Base-by-base conservation (phyloP, 2,888 invertebrate species). In the Cylloceria caligata region DNA sequence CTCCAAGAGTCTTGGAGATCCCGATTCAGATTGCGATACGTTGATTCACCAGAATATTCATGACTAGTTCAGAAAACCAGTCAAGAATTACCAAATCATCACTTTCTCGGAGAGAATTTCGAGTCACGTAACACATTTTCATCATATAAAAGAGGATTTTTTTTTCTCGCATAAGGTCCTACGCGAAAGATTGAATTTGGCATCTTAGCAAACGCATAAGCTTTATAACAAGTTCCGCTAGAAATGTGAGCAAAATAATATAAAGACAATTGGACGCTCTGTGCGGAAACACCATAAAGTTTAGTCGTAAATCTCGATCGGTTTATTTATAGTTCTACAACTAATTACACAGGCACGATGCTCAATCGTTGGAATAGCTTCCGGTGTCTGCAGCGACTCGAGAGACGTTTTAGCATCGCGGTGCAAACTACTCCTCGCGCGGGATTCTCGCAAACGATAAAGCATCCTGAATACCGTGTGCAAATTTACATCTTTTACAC, bases 321-420 rank as follows among this genome's bases (percentile, higher is more conserved):
- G 72, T 75, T 77, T 72, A 80, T 83, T 81, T 81, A 55, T 75
- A 76, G 81, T 81, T 77, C 42, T 36, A 21, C 74, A 62, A 42
- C 77, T 83, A 84, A 84, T 84, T 80, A 78, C 79, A 49, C 47
- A 19, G 27, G 36, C 47, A 45, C 42, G 57, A 62, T 13, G 24
- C 39, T 69, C 24, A 1, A 42, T 55, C 52, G 74, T 36, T 27
- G 42, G 19, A 57, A 42, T 71, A 45, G 65, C 75, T 80, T 80
- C 75, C 69, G 80, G 57, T 75, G 45, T 74, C 52, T 57, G 27
- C 16, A 62, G 19, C 68, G 73, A 74, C 55, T 52, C 34, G 68
- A 64, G 68, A 74, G 52, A 74, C n/a, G 21, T 49, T 42, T 72
- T 30, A 52, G 27, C 34, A 9, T 60, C 72, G 65, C 47, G 27